A percentile compares a stretch with the other conserved stretches of the same genome.
These are phyloP conservation scores for Adrianichthys oophorus DNA, from an alignment of 2,797 vertebrate species.

Conservation along the genomic window DNA sequence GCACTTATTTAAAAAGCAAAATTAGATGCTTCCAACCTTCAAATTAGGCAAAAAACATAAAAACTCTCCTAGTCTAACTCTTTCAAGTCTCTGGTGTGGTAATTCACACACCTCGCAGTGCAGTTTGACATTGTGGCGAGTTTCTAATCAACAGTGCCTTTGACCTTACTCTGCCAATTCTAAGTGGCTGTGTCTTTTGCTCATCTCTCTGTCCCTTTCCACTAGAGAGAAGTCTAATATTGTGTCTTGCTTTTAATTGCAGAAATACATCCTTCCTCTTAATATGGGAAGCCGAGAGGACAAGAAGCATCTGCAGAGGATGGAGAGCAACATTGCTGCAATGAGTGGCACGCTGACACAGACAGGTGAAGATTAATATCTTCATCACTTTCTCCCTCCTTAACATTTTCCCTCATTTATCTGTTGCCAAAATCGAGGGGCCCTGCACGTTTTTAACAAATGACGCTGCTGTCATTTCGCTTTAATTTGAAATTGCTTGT, in stretches of 20 bases:
- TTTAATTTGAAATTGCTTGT: slow-evolving; percentile 99
- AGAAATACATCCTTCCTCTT: slow-evolving; percentile 98
- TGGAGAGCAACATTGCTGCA: slow-evolving; percentile 92
- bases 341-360: slow-evolving; percentile 99
- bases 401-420: slow-evolving; percentile 97
- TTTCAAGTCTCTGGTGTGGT: slow-evolving; percentile 1
- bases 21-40: slow-evolving; percentile 4
- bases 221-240: slow-evolving; percentile 73
- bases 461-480: slow-evolving; percentile 99
- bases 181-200: slow-evolving; percentile 47
- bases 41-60: not conserved
- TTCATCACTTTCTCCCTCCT: slow-evolving; percentile 94
- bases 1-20: not conserved
- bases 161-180: slow-evolving; percentile 39
- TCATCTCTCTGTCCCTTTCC: slow-evolving; percentile 53
- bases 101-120: slow-evolving; percentile 25
- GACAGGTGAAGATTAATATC: slow-evolving; percentile 99
- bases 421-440: slow-evolving; percentile 96
- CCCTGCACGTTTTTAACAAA: slow-evolving; percentile 94
- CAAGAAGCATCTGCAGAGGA: slow-evolving; percentile 97
- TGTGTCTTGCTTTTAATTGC: slow-evolving; percentile 83
- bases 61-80: not conserved
- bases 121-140: slow-evolving; percentile 35
- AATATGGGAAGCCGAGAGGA: slow-evolving; percentile 95
- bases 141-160: slow-evolving; percentile 51